Conservation (phyloP, 2,888 invertebrate genomes). For the Trachelus iudaicus region DNA sequence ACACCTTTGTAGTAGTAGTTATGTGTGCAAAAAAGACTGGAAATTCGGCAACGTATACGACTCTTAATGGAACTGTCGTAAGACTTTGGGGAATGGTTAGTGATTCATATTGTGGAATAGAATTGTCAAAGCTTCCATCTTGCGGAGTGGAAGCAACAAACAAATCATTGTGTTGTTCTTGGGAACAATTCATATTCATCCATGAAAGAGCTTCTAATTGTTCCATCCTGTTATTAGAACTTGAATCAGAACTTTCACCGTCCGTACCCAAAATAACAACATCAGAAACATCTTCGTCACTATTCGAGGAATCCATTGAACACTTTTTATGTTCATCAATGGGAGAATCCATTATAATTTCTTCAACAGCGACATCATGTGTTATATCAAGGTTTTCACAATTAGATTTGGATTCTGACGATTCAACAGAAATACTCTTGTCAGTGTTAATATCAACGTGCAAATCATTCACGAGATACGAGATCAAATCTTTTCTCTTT, state of each 20-base stretch:
- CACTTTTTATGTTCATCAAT: neutral
- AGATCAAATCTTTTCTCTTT: constrained; percentile 26
- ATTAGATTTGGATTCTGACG: neutral
- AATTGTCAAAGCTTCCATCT: constrained; percentile 1
- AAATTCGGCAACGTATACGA: neutral
- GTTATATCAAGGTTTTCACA: neutral
- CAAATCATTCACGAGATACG: constrained; percentile 12
- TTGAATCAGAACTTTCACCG: neutral
- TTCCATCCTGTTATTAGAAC: neutral
- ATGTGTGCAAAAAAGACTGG: neutral
- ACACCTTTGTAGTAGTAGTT: neutral
- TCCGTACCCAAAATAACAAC: neutral
- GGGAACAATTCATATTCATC: constrained; percentile 1
- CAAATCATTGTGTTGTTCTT: neutral
- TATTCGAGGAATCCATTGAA: constrained; percentile 6
- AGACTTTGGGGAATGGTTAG: neutral
- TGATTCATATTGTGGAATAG: neutral
- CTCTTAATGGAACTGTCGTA: neutral
- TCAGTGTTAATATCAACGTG: constrained; percentile 16
- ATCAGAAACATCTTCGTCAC: constrained; percentile 17
- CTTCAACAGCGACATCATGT: constrained; percentile 54
- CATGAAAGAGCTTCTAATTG: constrained; percentile 27
- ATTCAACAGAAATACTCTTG: neutral
- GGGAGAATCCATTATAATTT: constrained; percentile 41
- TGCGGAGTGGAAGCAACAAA: neutral